Percentiles rank a stretch among this genome's conserved stretches.
These are phyloP conservation scores for Koerneria pararmatus DNA, from an alignment of 2,888 invertebrate species.

Conservation along the genomic window DNA sequence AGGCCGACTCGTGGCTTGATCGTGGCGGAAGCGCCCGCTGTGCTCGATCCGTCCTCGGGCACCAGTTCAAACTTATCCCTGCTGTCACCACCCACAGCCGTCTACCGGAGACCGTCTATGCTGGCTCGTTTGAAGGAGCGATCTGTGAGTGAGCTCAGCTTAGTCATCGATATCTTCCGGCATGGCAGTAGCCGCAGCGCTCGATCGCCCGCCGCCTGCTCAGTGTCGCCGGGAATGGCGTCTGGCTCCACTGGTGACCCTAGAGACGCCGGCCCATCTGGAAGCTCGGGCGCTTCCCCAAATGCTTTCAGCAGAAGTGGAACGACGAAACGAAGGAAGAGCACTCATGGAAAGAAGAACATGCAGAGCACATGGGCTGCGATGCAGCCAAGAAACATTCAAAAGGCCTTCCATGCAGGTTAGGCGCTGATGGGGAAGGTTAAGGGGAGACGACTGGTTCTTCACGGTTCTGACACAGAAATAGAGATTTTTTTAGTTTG, in stretches of 20 bases:
- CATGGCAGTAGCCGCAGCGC: no score
- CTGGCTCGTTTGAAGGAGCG: slow-evolving; percentile 18
- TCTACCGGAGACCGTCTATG: not conserved
- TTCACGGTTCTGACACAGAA: no score
- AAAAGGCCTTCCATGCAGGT: slow-evolving; percentile 9
- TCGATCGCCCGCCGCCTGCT: no score
- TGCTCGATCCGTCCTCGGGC: slow-evolving; percentile 9
- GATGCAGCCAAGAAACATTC: slow-evolving; percentile 43
- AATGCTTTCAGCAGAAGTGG: not conserved
- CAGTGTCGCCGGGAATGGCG: no score
- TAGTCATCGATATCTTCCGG: slow-evolving; percentile 22
- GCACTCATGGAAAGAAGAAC: no score
- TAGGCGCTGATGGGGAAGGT: no score
- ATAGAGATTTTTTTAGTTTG: no score
- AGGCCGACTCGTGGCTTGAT: not conserved
- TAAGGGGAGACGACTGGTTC: no score
- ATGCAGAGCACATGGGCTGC: slow-evolving; percentile 42
- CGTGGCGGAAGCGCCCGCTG: slow-evolving; percentile 11
- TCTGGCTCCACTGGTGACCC: no score
- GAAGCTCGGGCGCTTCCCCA: slow-evolving; percentile 10
- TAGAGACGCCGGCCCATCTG: no score
- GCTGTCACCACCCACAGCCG: no score
- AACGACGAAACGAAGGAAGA: slow-evolving; percentile 32
- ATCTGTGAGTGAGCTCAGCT: slow-evolving; percentile 10
- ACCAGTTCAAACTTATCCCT: slow-evolving; percentile 14